Base-by-base conservation (phyloP, 2,113 vertebrate genomes). In the Poecile atricapillus region DNA sequence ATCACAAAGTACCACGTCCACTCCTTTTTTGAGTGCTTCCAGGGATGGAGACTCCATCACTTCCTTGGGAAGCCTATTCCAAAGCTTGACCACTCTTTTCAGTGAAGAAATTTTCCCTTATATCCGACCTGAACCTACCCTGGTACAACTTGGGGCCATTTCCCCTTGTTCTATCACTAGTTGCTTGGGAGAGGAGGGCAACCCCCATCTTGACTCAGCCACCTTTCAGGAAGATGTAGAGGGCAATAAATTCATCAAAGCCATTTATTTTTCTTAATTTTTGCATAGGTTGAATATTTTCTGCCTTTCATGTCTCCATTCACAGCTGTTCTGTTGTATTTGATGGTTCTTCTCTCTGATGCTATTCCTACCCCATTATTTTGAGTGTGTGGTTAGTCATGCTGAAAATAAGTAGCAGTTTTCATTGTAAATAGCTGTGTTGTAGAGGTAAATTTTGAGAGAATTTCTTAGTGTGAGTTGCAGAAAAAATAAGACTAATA, bases 121-220 rank as follows among this genome's bases (percentile, higher is more conserved):
- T 41, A 9, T 47, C 17, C 30, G 22, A 2, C 41, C 4, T 25
- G 30, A 55, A 9, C 35, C 6, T 47, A 10, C 2, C 11, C 39
- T 47, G 30, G 2, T 76, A 11, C 13, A 55, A 13, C 30, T 5
- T 68, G n/a, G 19, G 21, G 12, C 21, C 31, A 22, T 89, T 62
- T 83, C 30, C 46, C 20, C 14, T 68, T 30, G 5, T 68, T 37
- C 11, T 46, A 8, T 46, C 20, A 24, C 20, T 14, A 31, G 10
- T 4, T 83, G 17, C 41, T 25, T 83, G 25, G 11, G 25, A 55
- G n/a, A 68, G 53, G n/a, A 46, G 13, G 13, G 7, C 0, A 0
- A 35, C 6, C 3, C 9, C 25, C 7, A 31, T 41, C 21, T 47
- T 41, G 28, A 47, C 24, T 24, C 23, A n/a, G 7, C 5, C 9